Evolutionary conservation across 2,113 vertebrate species (phyloP).

Genomic region (Leucopternis melanops): DNA sequence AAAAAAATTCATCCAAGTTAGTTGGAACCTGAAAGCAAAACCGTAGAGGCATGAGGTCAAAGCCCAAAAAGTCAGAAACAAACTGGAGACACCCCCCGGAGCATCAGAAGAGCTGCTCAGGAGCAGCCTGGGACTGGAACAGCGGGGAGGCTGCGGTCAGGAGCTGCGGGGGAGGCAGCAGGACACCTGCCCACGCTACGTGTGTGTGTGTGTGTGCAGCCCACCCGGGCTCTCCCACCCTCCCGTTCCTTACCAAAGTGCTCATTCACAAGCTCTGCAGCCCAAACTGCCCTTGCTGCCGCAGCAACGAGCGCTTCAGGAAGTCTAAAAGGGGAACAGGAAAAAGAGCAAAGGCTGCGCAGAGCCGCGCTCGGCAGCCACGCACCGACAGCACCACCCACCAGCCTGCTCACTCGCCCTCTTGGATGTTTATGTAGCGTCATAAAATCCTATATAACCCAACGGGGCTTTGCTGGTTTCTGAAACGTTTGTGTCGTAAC

Average conservation of each 20-base stretch:
- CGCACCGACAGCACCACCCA: background rate
- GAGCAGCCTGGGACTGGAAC: background rate
- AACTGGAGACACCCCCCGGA: accelerated
- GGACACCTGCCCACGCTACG: accelerated
- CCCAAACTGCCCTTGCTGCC: background rate
- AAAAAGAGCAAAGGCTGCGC: background rate
- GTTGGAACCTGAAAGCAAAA: background rate
- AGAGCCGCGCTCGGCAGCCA: background rate
- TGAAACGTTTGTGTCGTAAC: accelerated
- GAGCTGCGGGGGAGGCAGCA: too few species aligned
- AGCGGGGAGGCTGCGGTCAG: accelerated
- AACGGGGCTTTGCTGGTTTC: background rate
- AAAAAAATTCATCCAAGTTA: background rate
- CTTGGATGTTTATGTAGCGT: background rate
- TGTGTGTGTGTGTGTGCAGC: background rate
- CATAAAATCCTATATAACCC: background rate
- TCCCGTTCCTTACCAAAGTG: background rate
- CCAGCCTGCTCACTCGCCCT: background rate
- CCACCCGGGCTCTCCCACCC: background rate
- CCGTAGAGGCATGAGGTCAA: background rate
- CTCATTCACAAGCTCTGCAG: background rate
- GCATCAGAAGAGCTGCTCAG: background rate
- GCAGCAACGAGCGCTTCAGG: background rate
- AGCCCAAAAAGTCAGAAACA: background rate
- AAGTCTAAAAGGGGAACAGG: background rate